Conservation (phyloP, 2,113 vertebrate genomes). For the Cyprinodon variegatus region DNA sequence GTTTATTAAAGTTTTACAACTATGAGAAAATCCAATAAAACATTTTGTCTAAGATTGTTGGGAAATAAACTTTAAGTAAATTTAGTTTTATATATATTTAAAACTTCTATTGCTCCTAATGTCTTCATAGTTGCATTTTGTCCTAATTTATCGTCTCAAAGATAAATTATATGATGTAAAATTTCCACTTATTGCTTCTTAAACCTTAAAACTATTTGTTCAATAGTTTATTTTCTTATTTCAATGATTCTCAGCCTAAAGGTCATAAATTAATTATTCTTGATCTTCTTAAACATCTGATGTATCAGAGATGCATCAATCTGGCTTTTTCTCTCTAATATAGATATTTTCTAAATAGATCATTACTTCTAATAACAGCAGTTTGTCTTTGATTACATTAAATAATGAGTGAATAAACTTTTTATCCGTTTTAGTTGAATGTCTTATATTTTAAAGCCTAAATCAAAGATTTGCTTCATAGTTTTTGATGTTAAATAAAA, state of each 20-base stretch:
- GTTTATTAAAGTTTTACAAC: background rate
- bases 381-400: too few relatives aligned
- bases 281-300: background rate
- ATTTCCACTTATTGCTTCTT: background rate
- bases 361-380: too few relatives aligned
- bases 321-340: background rate
- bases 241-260: background rate
- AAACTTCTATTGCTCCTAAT: background rate
- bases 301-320: background rate
- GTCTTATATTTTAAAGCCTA: background rate
- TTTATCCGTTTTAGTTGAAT: background rate
- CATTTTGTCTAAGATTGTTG: too few relatives aligned
- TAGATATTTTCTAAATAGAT: too few relatives aligned
- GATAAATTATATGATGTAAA: background rate
- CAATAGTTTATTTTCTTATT: background rate
- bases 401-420: background rate
- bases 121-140: background rate
- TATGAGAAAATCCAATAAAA: background rate
- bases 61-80: background rate
- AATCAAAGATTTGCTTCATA: too few relatives aligned
- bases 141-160: background rate
- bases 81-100: background rate
- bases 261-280: background rate
- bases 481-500: too few relatives aligned
- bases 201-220: background rate